Percentiles rank a stretch among this genome's conserved stretches.
Conservation (phyloP, 2,113 vertebrate genomes). For the Chaenogobius annularis region DNA sequence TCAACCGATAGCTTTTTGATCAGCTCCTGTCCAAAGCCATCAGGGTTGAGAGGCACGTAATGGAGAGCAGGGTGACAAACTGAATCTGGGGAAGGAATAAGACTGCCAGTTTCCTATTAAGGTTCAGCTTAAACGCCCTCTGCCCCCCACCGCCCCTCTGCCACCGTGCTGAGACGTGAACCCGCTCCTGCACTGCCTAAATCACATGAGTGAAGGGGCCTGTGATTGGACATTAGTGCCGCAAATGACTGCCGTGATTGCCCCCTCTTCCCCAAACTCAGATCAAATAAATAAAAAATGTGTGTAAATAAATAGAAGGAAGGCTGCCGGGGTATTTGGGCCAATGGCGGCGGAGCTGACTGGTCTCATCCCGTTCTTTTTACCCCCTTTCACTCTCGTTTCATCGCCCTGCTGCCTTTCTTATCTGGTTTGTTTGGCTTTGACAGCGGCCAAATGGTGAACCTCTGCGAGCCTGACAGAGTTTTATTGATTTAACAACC, state of each 20-base stretch:
- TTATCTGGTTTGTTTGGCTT: conserved; percentile 95
- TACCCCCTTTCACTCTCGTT: conserved; percentile 48
- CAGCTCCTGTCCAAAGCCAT: conserved; percentile 99
- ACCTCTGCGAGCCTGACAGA: conserved; percentile 89
- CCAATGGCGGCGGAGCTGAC: conserved; percentile 54
- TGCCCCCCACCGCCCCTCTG: conserved; percentile 54
- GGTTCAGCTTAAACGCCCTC: conserved; percentile 72
- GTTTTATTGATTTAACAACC: conserved; percentile 92
- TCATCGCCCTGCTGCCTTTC: conserved; percentile 77
- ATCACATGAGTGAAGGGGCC: conserved; percentile 98
- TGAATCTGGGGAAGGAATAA: conserved; percentile 94
- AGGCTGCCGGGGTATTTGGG: conserved; percentile 59
- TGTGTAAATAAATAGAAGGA: conserved; percentile 76
- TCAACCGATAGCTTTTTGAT: conserved; percentile 99
- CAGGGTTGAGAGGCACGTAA: conserved; percentile 99
- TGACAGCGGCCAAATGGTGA: conserved; percentile 95
- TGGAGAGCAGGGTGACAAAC: conserved; percentile 87
- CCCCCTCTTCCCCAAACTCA: conserved; percentile 81
- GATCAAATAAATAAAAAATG: conserved; percentile 80
- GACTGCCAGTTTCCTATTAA: conserved; percentile 99
- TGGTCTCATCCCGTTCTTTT: conserved; percentile 67
- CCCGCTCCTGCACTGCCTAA: conserved; percentile 96
- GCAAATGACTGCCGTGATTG: conserved; percentile 99
- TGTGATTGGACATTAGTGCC: conserved; percentile 99
- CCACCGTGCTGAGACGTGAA: conserved; percentile 69